Evolutionary conservation across 2,113 vertebrate species (phyloP), one percentile per base, ranked within the genome.

Genomic region (Apistogramma diplotaenia): DNA sequence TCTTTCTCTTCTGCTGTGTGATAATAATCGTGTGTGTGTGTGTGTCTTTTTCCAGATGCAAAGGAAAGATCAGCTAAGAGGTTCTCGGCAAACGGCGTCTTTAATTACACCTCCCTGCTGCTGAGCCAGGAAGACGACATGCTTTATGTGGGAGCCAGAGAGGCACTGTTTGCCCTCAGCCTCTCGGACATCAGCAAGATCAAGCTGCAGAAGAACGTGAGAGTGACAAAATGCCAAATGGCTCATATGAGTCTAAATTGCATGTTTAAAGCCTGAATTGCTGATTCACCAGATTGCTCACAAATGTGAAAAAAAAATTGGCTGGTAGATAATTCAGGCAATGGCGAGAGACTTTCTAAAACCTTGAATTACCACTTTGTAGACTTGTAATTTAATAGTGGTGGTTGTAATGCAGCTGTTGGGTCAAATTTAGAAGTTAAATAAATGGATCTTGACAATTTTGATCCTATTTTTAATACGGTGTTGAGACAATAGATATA

Each of bases 81-180:
- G 83, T 99, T 99, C 62, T 95, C 96, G 19, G 94, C 61, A 7
- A 92, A 94, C 0, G 95, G 95, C 0, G 80, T 97, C 73, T 93
- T 94, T 90, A 98, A 99, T 95, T 98, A 97, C 92, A 98, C 97
- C 0, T 94, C 96, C 10, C 88, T 99, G 79, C 95, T 99, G 89
- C 95, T 99, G 84, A 97, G 97, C 90, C 87, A 91, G 0, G 97
- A 98, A 0, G 96, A 97, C 1, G 57, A 85, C 83, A 96, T 94
- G 8, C 92, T 99, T 35, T 99, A 97, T 2, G 95, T 97, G 10
- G 98, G 98, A 2, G 97, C 97, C 0, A 94, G 96, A 0, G 98
- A 99, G 85, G 91, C 93, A 27, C 95, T 99, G 31, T 92, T 99
- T 2, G 96, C 97, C 0, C 93, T 99, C 84, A 96, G 95, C 89